Percentiles rank a stretch among this genome's conserved stretches.
Conservation (phyloP, 1,140 invertebrate genomes). For the Penaeus chinensis region DNA sequence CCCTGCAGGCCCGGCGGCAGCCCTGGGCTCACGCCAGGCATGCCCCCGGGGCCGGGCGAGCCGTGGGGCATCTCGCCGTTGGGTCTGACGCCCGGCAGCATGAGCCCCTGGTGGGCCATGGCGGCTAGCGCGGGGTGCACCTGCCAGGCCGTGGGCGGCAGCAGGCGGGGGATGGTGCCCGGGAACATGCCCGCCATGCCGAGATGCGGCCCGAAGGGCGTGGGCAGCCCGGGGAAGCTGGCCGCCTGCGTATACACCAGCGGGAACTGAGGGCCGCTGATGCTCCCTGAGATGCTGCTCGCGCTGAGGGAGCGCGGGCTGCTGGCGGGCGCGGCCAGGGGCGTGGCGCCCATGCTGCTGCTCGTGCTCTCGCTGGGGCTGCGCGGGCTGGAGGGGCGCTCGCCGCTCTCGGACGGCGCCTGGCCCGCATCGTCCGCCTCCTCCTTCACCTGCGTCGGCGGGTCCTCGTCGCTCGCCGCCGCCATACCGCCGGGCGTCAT, state of each 20-base stretch:
- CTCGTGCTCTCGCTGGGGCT: conserved; percentile 27
- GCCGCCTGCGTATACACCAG: conserved; percentile 60
- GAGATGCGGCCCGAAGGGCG: conserved; percentile 58
- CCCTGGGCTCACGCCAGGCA: conserved; percentile 39
- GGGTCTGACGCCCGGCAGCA: conserved; percentile 69
- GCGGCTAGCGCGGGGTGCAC: conserved; percentile 63
- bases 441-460: conserved; percentile 39
- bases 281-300: conserved; percentile 14
- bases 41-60: conserved; percentile 40
- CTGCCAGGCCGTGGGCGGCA: conserved; percentile 60
- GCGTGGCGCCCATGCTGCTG: conserved; percentile 13
- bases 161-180: conserved; percentile 57
- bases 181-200: conserved; percentile 63
- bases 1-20: conserved; percentile 45
- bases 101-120: conserved; percentile 66
- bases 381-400: conserved; percentile 45
- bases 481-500: conserved; percentile 40
- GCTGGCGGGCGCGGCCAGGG: conserved; percentile 40
- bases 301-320: conserved; percentile 39
- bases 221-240: conserved; percentile 58
- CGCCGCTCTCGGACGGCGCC: conserved; percentile 33
- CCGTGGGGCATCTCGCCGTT: conserved; percentile 59
- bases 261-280: conserved; percentile 58
- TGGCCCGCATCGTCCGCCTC: conserved; percentile 41
- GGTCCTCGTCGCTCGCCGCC: conserved; percentile 42